These are phyloP conservation scores for Palloptera scutellata DNA, from an alignment of 2,888 invertebrate species.

Conservation along the genomic window DNA sequence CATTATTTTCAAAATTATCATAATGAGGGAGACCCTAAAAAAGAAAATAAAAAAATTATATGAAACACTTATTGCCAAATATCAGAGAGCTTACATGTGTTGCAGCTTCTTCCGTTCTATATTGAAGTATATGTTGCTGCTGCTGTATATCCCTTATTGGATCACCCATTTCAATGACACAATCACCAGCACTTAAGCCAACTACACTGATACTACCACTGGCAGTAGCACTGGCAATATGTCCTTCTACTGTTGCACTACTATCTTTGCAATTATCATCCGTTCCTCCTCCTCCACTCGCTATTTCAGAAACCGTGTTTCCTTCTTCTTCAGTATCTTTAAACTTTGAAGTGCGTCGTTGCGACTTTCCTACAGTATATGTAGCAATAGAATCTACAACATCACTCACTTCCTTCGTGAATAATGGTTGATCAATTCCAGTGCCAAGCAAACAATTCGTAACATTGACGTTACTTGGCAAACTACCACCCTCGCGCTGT, in stretches of 20 bases:
- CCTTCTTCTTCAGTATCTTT: too few relatives aligned
- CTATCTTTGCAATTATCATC: conserved; percentile 10
- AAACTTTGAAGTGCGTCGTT: too few relatives aligned
- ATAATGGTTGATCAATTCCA: conserved; percentile 29
- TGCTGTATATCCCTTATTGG: conserved; percentile 46
- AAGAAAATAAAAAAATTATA: conserved; percentile 9
- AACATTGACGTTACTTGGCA: conserved; percentile 69
- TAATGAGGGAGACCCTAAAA: conserved; percentile 47
- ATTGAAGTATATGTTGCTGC: conserved; percentile 42
- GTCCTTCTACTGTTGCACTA: conserved; percentile 8
- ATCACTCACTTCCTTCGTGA: too few relatives aligned
- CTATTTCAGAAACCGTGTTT: too few relatives aligned
- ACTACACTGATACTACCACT: conserved; percentile 6
- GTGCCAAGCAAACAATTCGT: conserved; percentile 45
- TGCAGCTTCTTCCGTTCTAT: conserved; percentile 40
- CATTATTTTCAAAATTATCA: conserved; percentile 49
- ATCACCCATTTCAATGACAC: conserved; percentile 65
- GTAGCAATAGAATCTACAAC: too few relatives aligned
- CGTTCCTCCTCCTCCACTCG: conserved; percentile 5
- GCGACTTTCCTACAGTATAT: too few relatives aligned
- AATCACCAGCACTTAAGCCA: conserved; percentile 62
- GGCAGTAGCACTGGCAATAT: conserved; percentile 7
- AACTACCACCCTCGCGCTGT: conserved; percentile 73
- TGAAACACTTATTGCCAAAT: background rate
- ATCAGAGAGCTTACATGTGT: conserved; percentile 35